Conservation (phyloP, 1,140 invertebrate species). For the fruit fly (Drosophila melanogaster) region Release_6_plus_ISO1_MT NT_033777.3:26549001-26549500, state of each 20-base stretch:
- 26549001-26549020: slow-evolving; percentile 43
- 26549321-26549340: slow-evolving; percentile 48
- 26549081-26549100: slow-evolving; percentile 29
- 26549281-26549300: not conserved
- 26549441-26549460: slow-evolving; percentile 19
- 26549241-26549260: slow-evolving; percentile 13
- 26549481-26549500: slow-evolving; percentile 33
- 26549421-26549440: slow-evolving; percentile 3
- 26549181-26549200: no score
- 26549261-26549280: slow-evolving; percentile 2
- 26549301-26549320: slow-evolving; percentile 22
- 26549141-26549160: no score
- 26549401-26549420: slow-evolving; percentile 31
- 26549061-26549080: slow-evolving; percentile 52
- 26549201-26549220: no score
- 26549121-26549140: no score
- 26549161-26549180: no score
- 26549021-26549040: slow-evolving; percentile 28
- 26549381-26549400: slow-evolving; percentile 63
- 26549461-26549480: slow-evolving; percentile 40
- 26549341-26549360: slow-evolving; percentile 34
- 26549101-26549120: not conserved
- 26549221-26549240: not conserved
- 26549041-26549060: slow-evolving; percentile 26
- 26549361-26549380: slow-evolving; percentile 56